These are phyloP conservation scores for Falco columbarius DNA, from an alignment of 2,797 vertebrate genomes.

Conservation along the genomic window DNA sequence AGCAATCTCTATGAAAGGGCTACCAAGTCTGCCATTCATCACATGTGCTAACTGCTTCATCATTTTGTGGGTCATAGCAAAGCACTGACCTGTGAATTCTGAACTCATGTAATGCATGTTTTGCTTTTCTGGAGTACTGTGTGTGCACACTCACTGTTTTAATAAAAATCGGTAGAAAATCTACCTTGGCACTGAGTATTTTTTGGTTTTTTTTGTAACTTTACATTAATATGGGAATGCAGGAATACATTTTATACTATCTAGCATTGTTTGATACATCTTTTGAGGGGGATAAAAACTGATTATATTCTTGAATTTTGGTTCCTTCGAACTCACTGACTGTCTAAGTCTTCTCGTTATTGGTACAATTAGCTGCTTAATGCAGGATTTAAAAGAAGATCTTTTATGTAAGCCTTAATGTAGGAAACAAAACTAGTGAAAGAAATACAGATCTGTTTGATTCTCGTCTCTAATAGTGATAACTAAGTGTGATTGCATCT, in stretches of 20 bases:
- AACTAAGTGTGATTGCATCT: background rate
- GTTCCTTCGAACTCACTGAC: background rate
- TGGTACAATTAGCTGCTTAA: background rate
- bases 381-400: background rate
- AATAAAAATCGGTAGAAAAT: background rate
- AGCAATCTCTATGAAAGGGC: background rate
- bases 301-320: background rate
- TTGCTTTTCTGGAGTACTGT: background rate
- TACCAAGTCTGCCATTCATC: background rate
- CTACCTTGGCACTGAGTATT: background rate
- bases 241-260: background rate
- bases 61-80: background rate
- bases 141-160: background rate
- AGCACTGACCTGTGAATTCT: background rate
- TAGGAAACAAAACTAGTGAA: background rate
- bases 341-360: background rate
- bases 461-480: background rate
- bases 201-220: background rate
- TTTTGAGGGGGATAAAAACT: background rate
- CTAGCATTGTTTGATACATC: background rate
- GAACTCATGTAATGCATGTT: rapidly evolving
- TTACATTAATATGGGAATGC: background rate
- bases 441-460: background rate
- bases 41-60: background rate
- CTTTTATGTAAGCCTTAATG: background rate